Conservation (phyloP, 1,140 invertebrate genomes). For the Procambarus virginalis region DNA sequence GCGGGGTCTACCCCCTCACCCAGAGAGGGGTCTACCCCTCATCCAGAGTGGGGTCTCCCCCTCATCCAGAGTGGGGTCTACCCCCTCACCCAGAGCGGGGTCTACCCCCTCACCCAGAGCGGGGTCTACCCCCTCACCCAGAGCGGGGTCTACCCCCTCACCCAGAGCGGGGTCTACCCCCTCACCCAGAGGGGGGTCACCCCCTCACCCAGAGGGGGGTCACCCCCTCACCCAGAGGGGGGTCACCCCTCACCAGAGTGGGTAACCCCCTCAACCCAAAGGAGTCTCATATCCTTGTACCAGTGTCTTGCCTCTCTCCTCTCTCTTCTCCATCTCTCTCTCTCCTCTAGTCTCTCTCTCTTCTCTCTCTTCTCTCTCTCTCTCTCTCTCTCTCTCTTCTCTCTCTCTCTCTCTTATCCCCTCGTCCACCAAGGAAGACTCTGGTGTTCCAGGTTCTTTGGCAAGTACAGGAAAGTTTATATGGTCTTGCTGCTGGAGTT, state of each 20-base stretch:
- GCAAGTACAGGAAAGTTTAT: too few relatives aligned
- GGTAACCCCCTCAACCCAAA: not conserved
- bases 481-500: too few relatives aligned
- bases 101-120: not conserved
- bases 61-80: not conserved
- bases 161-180: too few relatives aligned
- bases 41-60: too few relatives aligned
- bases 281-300: too few relatives aligned
- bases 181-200: too few relatives aligned
- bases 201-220: not conserved
- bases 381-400: not conserved
- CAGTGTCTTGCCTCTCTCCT: not conserved
- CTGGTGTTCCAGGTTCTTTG: too few relatives aligned
- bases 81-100: not conserved
- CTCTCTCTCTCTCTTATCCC: not conserved
- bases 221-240: not conserved
- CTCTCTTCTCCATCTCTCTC: not conserved
- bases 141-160: not conserved
- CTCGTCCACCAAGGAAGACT: too few relatives aligned
- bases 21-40: too few relatives aligned
- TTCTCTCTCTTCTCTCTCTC: not conserved
- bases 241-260: slow-evolving; percentile 8
- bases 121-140: not conserved
- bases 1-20: too few relatives aligned
- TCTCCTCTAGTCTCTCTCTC: not conserved